These are phyloP conservation scores for Luscinia luscinia DNA, from an alignment of 2,797 vertebrate species.

Conservation along the genomic window DNA sequence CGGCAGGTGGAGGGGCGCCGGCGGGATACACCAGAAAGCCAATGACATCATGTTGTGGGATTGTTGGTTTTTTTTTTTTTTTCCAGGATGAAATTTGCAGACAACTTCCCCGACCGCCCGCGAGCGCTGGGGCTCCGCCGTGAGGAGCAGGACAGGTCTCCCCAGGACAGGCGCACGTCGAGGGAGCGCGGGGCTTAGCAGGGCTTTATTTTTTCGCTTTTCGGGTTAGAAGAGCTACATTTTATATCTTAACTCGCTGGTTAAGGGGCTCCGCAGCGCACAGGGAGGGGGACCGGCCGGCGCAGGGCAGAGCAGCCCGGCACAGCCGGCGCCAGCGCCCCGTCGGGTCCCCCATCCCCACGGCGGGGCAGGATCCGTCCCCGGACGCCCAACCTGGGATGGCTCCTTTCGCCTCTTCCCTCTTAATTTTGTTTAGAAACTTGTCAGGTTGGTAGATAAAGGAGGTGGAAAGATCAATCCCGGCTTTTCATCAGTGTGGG, in stretches of 20 bases:
- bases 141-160: neutral
- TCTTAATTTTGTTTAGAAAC: conserved; percentile 71
- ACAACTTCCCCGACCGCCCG: neutral
- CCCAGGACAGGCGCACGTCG: neutral
- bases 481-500: conserved; percentile 80
- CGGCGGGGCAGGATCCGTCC: conserved; percentile 6
- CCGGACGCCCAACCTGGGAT: neutral
- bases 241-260: neutral
- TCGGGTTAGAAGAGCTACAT: neutral
- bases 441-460: conserved; percentile 81
- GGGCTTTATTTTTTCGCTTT: neutral
- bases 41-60: conserved; percentile 9
- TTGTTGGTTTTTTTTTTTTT: neutral
- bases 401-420: conserved; percentile 51
- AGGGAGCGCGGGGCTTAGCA: neutral
- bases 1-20: conserved; percentile 5
- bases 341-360: conserved; percentile 4
- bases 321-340: conserved; percentile 36
- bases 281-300: neutral
- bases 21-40: neutral
- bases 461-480: conserved; percentile 80
- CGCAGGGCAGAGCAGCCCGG: neutral
- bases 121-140: neutral
- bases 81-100: conserved; percentile 45
- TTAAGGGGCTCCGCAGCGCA: neutral